Conservation (phyloP, 2,113 vertebrate species). For the Ailuropoda melanoleuca region DNA sequence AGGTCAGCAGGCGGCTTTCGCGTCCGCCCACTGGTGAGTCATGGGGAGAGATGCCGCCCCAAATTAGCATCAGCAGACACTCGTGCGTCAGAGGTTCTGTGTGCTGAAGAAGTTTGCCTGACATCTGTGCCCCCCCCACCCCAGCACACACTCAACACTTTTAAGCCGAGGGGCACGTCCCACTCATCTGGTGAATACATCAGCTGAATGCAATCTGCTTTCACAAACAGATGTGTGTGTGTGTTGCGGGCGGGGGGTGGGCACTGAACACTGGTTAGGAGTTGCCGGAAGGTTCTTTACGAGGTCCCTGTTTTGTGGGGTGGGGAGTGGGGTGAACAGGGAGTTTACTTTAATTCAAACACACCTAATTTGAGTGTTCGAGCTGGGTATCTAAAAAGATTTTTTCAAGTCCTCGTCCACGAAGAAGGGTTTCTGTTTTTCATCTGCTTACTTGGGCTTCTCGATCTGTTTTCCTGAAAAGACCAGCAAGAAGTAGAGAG, state of each 20-base stretch:
- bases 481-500: background rate
- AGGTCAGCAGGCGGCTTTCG: conserved; percentile 46
- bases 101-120: background rate
- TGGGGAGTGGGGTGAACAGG: background rate
- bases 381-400: background rate
- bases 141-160: background rate
- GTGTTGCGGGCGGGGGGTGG: conserved; percentile 50
- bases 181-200: conserved; percentile 78
- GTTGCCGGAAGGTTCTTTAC: conserved; percentile 74
- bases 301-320: conserved; percentile 58
- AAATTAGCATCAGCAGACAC: background rate
- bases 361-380: background rate
- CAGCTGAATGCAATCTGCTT: conserved; percentile 65
- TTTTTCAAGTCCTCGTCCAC: background rate
- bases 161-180: background rate
- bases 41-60: background rate
- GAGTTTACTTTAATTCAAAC: conserved; percentile 28
- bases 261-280: conserved; percentile 69
- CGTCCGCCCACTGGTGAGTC: background rate
- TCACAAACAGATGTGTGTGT: conserved; percentile 50
- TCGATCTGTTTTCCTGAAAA: background rate
- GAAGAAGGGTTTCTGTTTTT: background rate
- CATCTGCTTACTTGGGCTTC: rapidly evolving
- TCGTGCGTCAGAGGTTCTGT: background rate
- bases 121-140: background rate